Evolutionary conservation across 92 coral and sea anemone species (phyloP).

Genomic region (Heteractis magnifica): DNA sequence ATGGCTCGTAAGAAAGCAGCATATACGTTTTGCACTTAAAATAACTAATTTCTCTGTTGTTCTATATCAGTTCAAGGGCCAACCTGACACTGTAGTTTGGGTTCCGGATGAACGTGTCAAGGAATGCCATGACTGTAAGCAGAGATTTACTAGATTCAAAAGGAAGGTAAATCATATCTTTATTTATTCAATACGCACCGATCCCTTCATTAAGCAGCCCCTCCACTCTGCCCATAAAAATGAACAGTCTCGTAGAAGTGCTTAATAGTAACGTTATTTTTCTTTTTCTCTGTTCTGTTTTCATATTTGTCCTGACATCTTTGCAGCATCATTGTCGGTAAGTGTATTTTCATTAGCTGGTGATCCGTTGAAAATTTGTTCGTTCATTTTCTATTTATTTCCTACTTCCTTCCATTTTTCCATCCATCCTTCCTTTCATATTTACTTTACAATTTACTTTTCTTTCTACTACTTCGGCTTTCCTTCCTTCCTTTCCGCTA

Average conservation of each 20-base stretch:
- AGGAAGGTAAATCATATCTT: constrained; percentile 67
- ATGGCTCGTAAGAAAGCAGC: too few relatives aligned
- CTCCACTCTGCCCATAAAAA: too few relatives aligned
- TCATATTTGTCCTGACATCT: neutral
- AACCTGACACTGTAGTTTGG: constrained; percentile 77
- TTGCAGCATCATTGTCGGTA: neutral
- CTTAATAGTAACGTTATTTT: too few relatives aligned
- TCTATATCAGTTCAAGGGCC: neutral
- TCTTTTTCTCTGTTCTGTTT: neutral
- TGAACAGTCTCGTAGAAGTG: neutral
- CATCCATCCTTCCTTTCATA: too few relatives aligned
- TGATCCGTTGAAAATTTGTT: neutral
- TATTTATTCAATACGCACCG: neutral
- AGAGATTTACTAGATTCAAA: constrained; percentile 84
- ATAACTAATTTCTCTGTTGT: neutral
- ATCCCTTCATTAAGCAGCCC: too few relatives aligned
- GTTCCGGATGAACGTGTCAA: constrained; percentile 94
- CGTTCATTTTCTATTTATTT: too few relatives aligned
- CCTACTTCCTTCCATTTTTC: neutral
- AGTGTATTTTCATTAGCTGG: neutral
- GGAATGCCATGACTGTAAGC: constrained; percentile 93
- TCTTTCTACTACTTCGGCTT: too few relatives aligned
- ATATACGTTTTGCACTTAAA: neutral
- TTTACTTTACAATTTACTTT: too few relatives aligned
- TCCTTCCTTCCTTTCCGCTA: too few relatives aligned